A percentile compares a stretch with the other conserved stretches of the same genome.
Evolutionary conservation across 1,140 invertebrate genomes (phyloP).

Genomic region (Pseudobourletiella spinata): DNA sequence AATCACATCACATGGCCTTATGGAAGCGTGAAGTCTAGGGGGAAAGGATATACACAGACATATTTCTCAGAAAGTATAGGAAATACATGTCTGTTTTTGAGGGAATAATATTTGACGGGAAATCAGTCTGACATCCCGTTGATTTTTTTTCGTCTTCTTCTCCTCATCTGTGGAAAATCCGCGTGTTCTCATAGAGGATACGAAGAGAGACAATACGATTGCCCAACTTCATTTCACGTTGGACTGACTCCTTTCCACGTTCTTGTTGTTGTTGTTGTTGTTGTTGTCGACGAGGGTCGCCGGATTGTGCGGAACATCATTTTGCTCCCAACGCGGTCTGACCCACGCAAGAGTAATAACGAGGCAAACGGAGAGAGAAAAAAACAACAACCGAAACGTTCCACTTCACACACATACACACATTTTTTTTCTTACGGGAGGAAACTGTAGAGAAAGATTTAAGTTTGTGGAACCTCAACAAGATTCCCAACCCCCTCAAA

Average conservation of each 20-base stretch:
- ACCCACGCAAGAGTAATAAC: not conserved
- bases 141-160: not conserved
- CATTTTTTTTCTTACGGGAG: too few relatives aligned
- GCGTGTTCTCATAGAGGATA: not conserved
- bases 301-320: too few relatives aligned
- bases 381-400: not conserved
- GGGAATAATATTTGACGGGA: not conserved
- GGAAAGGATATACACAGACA: not conserved
- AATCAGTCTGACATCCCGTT: not conserved
- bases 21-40: not conserved
- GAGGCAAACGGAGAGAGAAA: not conserved
- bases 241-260: not conserved
- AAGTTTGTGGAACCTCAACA: too few relatives aligned
- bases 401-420: not conserved
- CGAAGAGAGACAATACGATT: too few relatives aligned
- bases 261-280: not conserved
- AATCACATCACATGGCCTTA: slow-evolving; percentile 9
- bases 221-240: too few relatives aligned
- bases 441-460: too few relatives aligned
- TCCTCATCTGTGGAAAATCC: not conserved
- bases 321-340: too few relatives aligned
- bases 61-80: not conserved
- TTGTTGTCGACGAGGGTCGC: too few relatives aligned
- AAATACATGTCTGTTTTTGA: too few relatives aligned
- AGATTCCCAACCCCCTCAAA: too few relatives aligned